Base-by-base conservation (phyloP, 64 coral and sea anemone species). In the Montipora efflorescens region DNA sequence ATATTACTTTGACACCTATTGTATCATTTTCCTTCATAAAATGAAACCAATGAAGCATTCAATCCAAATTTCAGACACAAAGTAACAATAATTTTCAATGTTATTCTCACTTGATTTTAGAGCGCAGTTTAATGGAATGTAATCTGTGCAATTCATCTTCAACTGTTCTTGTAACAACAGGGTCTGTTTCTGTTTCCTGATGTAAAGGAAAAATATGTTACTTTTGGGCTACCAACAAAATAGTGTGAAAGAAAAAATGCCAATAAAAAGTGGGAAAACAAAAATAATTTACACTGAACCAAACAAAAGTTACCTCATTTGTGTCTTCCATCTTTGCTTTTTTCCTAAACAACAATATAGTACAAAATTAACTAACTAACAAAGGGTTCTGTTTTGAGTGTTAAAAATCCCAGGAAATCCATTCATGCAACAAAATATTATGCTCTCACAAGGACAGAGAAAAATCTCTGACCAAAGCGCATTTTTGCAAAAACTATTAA, bases 101-200 rank as follows among this genome's bases (percentile, higher is more conserved):
- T 52, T 44, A 6, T 55, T 16, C 94, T 88, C 64, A 95, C 94
- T 95, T 95, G 90, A 95, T 95, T 51, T 92, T 95, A 81, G 94
- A 95, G 16, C 88, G 66, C 36, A 83, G 81, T 59, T 79, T 95
- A 25, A 95, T 22, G 51, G 82, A 87, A 70, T 95, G 94, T 36
- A 95, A n/a, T 79, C 84, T 91, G 5, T 91, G 78, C 10, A 95
- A 49, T 95, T 95, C 94, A 81, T 95, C 94, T 47, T 84, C 76
- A 57, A 95, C 90, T 64, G 90, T 95, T 88, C 69, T 87, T 74
- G 76, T 78, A 23, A 76, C 47, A 70, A 22, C 66, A 3, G 67
- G 43, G 4, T 86, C 67, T 67, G 67, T 15, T 82, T 87, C 75
- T 51, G 58, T 15, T 22, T 92, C 77, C 52, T 91, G 15, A 0